Percentiles rank a stretch among this genome's conserved stretches.
Conservation (phyloP, 2,113 vertebrate species). For the Salminus brasiliensis region DNA sequence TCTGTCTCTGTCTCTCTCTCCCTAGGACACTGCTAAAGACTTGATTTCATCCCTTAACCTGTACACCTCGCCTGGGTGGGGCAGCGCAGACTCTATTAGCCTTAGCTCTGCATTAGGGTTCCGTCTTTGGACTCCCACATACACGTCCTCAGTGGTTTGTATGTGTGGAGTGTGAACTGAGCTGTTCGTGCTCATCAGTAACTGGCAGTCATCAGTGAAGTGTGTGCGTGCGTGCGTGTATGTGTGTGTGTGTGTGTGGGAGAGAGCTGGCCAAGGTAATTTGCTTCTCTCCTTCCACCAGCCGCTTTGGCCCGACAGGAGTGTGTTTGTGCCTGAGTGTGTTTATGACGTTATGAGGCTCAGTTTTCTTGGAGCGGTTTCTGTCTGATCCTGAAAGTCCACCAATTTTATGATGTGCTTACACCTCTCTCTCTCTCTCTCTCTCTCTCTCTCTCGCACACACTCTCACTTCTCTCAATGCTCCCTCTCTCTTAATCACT, state of each 20-base stretch:
- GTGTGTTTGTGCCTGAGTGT: constrained; percentile 12
- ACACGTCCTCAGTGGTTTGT: not conserved
- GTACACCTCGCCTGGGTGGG: too few species aligned
- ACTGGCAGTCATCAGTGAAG: constrained; percentile 15
- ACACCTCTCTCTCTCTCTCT: not conserved
- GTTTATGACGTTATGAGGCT: constrained; percentile 16
- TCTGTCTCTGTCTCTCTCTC: not conserved
- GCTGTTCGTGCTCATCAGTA: constrained; percentile 2
- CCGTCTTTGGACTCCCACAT: too few species aligned
- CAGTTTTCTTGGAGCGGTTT: constrained; percentile 25
- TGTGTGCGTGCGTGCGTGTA: constrained; percentile 9
- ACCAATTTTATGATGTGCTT: constrained; percentile 27
- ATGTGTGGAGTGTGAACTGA: too few species aligned
- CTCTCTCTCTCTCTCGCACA: not conserved
- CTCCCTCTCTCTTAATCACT: not conserved
- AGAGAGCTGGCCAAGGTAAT: constrained; percentile 34
- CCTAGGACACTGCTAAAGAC: too few species aligned
- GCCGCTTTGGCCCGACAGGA: not conserved
- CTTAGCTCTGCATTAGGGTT: too few species aligned
- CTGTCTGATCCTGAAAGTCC: constrained; percentile 36
- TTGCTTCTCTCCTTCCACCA: constrained; percentile 39
- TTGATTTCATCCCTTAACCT: too few species aligned
- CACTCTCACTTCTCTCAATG: too few species aligned
- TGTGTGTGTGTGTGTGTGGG: constrained; percentile 11
- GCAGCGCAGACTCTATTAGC: too few species aligned